Percentiles rank a stretch among this genome's conserved stretches.
phyloP scores from a whole-genome alignment of 2,797 vertebrate genomes.

The Ctenopoma kingsleyae region DNA sequence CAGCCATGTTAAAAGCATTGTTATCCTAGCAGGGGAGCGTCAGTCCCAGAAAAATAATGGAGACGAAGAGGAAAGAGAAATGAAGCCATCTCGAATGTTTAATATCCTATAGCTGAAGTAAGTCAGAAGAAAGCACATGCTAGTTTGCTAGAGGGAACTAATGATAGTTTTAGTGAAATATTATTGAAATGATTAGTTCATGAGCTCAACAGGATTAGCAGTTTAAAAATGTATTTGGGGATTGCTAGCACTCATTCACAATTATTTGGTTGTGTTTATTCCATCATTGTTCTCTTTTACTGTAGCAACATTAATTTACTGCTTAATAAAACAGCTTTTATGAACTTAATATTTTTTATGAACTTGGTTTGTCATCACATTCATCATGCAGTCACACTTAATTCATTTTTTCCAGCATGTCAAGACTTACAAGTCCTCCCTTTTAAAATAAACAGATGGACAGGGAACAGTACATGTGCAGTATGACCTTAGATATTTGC shows the following conservation, averaged over 20 bases:
- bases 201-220: constrained; percentile 4
- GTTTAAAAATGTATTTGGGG: constrained; percentile 17
- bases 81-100: constrained; percentile 53
- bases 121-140: constrained; percentile 11
- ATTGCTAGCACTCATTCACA: constrained; percentile 16
- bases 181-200: constrained; percentile 24
- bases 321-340: constrained; percentile 52
- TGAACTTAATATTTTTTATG: constrained; percentile 63
- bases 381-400: constrained; percentile 39
- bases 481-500: background rate
- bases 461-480: background rate
- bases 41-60: constrained; percentile 71
- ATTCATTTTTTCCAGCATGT: constrained; percentile 7
- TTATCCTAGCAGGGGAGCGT: constrained; percentile 78
- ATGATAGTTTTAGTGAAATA: constrained; percentile 26
- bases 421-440: background rate
- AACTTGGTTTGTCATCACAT: constrained; percentile 39
- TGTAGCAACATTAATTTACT: constrained; percentile 34
- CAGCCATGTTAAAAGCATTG: constrained; percentile 88
- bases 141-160: background rate
- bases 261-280: constrained; percentile 1
- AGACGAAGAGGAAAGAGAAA: constrained; percentile 45
- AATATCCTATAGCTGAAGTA: constrained; percentile 28
- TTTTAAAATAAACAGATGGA: constrained; percentile 4
- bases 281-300: constrained; percentile 26